Evolutionary conservation across 2,797 vertebrate species (phyloP), one percentile per base, ranked within the genome.

Genomic region (Brachyrhaphis roseni): DNA sequence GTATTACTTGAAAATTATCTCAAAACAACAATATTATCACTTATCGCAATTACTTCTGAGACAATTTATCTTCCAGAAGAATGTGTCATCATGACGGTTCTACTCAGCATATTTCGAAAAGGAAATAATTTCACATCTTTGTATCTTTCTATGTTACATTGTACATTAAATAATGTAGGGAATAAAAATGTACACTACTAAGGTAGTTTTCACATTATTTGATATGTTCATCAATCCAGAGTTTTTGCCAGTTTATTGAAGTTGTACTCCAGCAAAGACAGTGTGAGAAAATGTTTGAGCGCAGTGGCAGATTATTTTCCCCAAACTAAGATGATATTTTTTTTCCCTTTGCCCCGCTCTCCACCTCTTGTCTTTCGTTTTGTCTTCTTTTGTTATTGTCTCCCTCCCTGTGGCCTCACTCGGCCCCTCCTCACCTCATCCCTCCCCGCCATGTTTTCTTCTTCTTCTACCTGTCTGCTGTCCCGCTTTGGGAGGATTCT

Each of bases 401-500:
- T 84, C 83, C 77, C 76, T 83, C 75, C 80, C 15, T 70, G 23
- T 26, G 43, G 79, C 43, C 74, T 72, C 80, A 46, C 71, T 78
- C 77, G 57, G 53, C 78, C 79, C 80, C 62, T 64, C 57, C 82
- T 75, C 72, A 55, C 68, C 87, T 57, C 79, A 1, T 76, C 80
- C 66, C 45, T 79, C 75, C 81, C 76, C 79, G 45, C 71, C 83
- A 77, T 80, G 64, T 75, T 23, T 39, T 81, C 74, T 49, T 78
- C 88, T 72, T 78, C 86, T 76, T 53, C 78, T 87, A 93, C 87
- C 90, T 94, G 92, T 87, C 91, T 88, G 81, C 85, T 41, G 47
- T 84, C 76, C 87, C 91, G 62, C 89, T 76, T 87, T 87, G 92
- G 89, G 89, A 92, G 86, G 88, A 86, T 87, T 84, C 89, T 94